Percentiles rank a stretch among this genome's conserved stretches.
phyloP scores from a whole-genome alignment of 1,140 invertebrate species.

The Drosophila pallidifrons region DNA sequence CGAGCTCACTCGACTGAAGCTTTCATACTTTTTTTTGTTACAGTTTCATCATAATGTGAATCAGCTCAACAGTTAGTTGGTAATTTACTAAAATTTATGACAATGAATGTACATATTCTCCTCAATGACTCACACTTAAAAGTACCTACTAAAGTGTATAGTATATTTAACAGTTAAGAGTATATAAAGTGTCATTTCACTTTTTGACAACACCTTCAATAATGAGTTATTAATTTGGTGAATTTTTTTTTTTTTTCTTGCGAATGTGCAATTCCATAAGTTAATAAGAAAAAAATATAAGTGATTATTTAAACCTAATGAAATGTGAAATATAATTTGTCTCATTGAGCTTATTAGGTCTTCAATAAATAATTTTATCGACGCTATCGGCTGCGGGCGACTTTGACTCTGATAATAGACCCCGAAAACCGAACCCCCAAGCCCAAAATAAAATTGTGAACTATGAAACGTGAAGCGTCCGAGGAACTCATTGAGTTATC shows the following conservation, averaged over 20 bases:
- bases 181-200: conserved; percentile 22
- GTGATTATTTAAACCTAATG: conserved; percentile 38
- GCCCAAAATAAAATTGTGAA: conserved; percentile 31
- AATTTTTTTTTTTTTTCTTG: conserved; percentile 17
- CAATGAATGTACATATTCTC: conserved; percentile 1
- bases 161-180: background rate
- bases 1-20: no score
- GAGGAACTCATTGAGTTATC: conserved; percentile 43
- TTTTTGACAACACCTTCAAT: conserved; percentile 5
- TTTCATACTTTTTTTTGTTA: background rate
- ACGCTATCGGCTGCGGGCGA: conserved; percentile 50
- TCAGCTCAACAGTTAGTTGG: conserved; percentile 13
- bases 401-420: conserved; percentile 65
- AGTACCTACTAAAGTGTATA: background rate
- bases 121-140: conserved; percentile 25
- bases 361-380: conserved; percentile 73
- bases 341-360: conserved; percentile 60
- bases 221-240: conserved; percentile 24
- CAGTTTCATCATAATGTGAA: conserved; percentile 23
- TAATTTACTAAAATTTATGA: conserved; percentile 22
- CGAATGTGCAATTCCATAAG: conserved; percentile 20
- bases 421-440: conserved; percentile 5
- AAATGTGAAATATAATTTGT: conserved; percentile 70
- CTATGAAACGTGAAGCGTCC: conserved; percentile 27
- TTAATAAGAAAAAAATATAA: conserved; percentile 35